phyloP scores from a whole-genome alignment of 2,113 vertebrate genomes.

The Cryptomyrus ogoouensis region DNA sequence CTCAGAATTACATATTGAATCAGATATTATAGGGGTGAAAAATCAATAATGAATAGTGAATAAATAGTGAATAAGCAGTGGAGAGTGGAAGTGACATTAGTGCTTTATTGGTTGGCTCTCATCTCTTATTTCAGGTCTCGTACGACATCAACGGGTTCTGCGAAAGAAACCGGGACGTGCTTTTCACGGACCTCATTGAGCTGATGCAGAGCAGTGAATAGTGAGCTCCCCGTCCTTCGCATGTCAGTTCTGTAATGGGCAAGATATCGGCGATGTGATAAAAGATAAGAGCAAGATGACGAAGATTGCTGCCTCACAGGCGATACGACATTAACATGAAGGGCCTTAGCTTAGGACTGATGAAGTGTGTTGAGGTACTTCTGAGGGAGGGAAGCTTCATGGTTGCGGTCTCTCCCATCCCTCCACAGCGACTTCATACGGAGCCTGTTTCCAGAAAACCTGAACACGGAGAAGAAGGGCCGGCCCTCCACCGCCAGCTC shows the following conservation, averaged over 20 bases:
- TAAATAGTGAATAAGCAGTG: not conserved
- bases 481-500: slow-evolving; percentile 78
- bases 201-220: slow-evolving; percentile 92
- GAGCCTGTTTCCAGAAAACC: slow-evolving; percentile 87
- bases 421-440: slow-evolving; percentile 70
- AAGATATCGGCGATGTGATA: not conserved
- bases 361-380: not conserved
- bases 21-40: not conserved
- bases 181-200: slow-evolving; percentile 89
- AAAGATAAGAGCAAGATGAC: not conserved
- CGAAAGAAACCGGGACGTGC: slow-evolving; percentile 87
- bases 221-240: slow-evolving; percentile 56
- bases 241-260: not conserved
- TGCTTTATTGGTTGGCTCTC: not conserved
- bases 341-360: not conserved
- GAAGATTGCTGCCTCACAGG: not conserved
- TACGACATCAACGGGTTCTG: slow-evolving; percentile 87
- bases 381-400: not conserved
- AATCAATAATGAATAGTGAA: not conserved
- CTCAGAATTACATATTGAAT: not conserved
- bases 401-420: not conserved
- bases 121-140: slow-evolving; percentile 67
- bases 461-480: slow-evolving; percentile 86
- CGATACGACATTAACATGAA: not conserved
- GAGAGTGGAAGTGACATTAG: not conserved